Conservation (phyloP, 2,797 vertebrate genomes). For the Liparis tanakae region DNA sequence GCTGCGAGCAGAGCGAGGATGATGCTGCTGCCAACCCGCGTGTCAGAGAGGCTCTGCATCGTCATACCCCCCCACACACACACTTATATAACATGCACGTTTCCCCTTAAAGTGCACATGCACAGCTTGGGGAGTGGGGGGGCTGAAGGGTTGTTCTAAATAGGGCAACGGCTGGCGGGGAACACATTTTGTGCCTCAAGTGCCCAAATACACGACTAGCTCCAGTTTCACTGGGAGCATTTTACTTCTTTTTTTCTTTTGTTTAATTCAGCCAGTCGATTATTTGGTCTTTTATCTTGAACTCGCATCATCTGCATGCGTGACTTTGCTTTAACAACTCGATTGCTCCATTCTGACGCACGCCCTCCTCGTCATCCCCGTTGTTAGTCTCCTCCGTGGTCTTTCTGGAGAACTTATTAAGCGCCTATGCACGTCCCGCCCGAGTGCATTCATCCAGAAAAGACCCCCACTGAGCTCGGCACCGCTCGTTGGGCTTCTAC, state of each 20-base stretch:
- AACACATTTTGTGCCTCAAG: constrained; percentile 46
- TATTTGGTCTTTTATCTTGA: constrained; percentile 3
- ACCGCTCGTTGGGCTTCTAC: constrained; percentile 49
- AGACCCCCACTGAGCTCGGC: constrained; percentile 59
- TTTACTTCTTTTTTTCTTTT: not conserved
- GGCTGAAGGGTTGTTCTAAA: constrained; percentile 61
- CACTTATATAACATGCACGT: constrained; percentile 72
- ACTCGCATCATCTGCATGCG: constrained; percentile 3
- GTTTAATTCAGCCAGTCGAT: no score
- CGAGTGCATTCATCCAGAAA: constrained; percentile 70
- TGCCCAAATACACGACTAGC: constrained; percentile 40
- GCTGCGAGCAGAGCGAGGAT: constrained; percentile 53
- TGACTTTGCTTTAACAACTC: not conserved
- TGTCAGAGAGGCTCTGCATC: constrained; percentile 65
- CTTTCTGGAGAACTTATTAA: constrained; percentile 63
- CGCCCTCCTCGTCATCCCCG: constrained; percentile 37
- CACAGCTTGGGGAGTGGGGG: constrained; percentile 53
- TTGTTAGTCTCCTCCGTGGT: constrained; percentile 35
- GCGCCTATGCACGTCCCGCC: constrained; percentile 61
- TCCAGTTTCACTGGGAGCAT: constrained; percentile 21
- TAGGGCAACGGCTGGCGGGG: constrained; percentile 68
- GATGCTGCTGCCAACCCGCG: constrained; percentile 77
- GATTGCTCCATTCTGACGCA: not conserved
- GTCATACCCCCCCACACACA: constrained; percentile 29
- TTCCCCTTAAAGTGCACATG: constrained; percentile 67